Evolutionary conservation across 2,797 vertebrate species (phyloP).

Genomic region (Pogonophryne albipinna): DNA sequence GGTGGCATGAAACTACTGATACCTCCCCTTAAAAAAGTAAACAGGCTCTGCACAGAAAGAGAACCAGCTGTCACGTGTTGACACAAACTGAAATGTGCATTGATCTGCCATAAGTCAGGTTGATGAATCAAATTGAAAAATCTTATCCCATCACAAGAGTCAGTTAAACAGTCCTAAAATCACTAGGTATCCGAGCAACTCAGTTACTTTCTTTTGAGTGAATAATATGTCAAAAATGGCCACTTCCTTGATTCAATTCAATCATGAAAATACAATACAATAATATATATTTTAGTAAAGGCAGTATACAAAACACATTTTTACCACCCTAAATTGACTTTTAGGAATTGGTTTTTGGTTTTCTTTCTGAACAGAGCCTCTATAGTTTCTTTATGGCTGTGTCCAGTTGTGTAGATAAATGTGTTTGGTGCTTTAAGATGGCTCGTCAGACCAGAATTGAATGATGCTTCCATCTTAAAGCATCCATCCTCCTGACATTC

Average conservation of each 20-base stretch:
- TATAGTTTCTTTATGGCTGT: slow-evolving; percentile 48
- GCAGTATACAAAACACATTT: not conserved
- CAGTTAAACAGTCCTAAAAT: not conserved
- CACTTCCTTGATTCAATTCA: not conserved
- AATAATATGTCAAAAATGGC: not conserved
- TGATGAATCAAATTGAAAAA: not conserved
- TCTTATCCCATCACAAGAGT: not conserved
- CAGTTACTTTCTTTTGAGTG: not conserved
- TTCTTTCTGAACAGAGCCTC: slow-evolving; percentile 61
- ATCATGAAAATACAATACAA: not conserved
- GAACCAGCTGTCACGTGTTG: not conserved
- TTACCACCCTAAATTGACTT: not conserved
- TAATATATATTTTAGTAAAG: not conserved
- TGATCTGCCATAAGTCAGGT: not conserved
- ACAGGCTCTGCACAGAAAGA: slow-evolving; percentile 51
- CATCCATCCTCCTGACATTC: not conserved
- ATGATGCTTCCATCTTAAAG: slow-evolving; percentile 34
- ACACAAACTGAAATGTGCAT: not conserved
- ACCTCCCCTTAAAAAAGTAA: slow-evolving; percentile 81
- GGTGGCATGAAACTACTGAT: slow-evolving; percentile 96
- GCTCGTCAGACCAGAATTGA: not conserved
- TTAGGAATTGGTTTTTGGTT: not conserved
- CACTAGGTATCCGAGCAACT: not conserved
- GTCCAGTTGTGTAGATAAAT: slow-evolving; percentile 34
- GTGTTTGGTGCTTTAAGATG: slow-evolving; percentile 21